Conservation (phyloP, 2,797 vertebrate species). For the Gymnodraco acuticeps region DNA sequence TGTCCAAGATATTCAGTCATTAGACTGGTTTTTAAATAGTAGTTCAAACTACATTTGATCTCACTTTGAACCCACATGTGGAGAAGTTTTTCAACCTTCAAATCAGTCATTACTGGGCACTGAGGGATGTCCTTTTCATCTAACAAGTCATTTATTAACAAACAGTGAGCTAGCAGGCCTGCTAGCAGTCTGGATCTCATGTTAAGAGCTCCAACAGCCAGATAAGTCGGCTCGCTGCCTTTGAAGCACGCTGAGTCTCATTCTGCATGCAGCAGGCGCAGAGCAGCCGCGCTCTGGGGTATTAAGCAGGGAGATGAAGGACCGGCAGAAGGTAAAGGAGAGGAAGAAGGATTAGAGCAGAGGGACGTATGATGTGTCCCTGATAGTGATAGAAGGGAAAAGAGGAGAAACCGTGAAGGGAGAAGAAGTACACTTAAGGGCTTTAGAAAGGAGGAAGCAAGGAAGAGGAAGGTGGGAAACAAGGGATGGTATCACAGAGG, state of each 20-base stretch:
- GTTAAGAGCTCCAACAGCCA: slow-evolving; percentile 9
- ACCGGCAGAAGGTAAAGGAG: slow-evolving; percentile 21
- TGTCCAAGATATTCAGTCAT: too few species aligned
- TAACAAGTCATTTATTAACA: neutral
- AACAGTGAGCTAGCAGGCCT: neutral
- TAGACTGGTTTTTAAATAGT: neutral
- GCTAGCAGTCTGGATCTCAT: neutral
- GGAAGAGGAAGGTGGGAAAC: neutral
- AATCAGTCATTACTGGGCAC: neutral
- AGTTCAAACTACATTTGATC: neutral
- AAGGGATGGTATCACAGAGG: accelerated
- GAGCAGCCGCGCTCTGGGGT: slow-evolving; percentile 1
- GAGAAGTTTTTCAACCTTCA: neutral
- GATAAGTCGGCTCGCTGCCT: neutral
- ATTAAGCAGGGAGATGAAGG: slow-evolving; percentile 19
- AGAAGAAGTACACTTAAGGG: slow-evolving; percentile 5
- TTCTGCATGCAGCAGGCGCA: slow-evolving; percentile 18
- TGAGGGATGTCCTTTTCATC: neutral
- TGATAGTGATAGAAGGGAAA: neutral
- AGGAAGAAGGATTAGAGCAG: slow-evolving; percentile 18
- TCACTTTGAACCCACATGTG: neutral
- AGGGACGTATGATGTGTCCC: neutral
- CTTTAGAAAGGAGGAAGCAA: slow-evolving; percentile 4
- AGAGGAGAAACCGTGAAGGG: slow-evolving; percentile 1
- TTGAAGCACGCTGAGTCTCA: slow-evolving; percentile 26